These are phyloP conservation scores for Lutraria lutraria DNA, from an alignment of 2,888 invertebrate genomes.

Conservation along the genomic window DNA sequence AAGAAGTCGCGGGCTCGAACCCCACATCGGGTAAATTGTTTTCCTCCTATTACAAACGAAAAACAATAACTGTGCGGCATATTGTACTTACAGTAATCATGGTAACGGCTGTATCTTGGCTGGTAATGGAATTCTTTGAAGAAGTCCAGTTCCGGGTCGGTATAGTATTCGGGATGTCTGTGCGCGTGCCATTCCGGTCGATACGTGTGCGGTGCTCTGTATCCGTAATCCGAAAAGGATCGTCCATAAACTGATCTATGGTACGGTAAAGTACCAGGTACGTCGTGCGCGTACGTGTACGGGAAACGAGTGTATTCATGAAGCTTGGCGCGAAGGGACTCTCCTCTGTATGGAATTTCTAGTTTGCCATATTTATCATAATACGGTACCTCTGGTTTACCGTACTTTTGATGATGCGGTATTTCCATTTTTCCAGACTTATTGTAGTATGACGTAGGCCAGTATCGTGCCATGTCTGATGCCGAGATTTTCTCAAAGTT, in stretches of 20 bases:
- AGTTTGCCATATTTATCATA: conserved; percentile 31
- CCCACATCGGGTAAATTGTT: too few species aligned
- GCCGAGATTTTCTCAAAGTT: neutral
- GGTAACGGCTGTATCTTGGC: conserved; percentile 44
- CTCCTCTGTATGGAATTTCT: conserved; percentile 26
- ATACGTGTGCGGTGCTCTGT: conserved; percentile 27
- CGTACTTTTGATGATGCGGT: conserved; percentile 27
- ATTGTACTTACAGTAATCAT: conserved; percentile 18
- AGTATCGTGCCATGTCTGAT: conserved; percentile 23
- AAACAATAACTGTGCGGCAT: too few species aligned
- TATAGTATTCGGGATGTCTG: conserved; percentile 24
- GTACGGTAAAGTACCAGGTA: conserved; percentile 26
- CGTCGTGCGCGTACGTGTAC: conserved; percentile 41
- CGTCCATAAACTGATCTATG: conserved; percentile 48
- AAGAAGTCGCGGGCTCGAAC: too few species aligned
- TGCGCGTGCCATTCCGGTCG: conserved; percentile 30
- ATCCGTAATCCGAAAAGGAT: conserved; percentile 25
- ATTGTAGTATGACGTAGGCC: conserved; percentile 22
- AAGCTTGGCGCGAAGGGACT: conserved; percentile 19
- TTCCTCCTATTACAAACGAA: too few species aligned
- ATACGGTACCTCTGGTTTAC: conserved; percentile 26
- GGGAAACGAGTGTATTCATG: conserved; percentile 37
- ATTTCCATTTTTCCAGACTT: conserved; percentile 22
- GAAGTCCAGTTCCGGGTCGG: conserved; percentile 22
- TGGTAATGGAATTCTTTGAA: conserved; percentile 18